These are phyloP conservation scores for Rotaria magnacalcarata DNA, from an alignment of 2,888 invertebrate species.

Conservation along the genomic window DNA sequence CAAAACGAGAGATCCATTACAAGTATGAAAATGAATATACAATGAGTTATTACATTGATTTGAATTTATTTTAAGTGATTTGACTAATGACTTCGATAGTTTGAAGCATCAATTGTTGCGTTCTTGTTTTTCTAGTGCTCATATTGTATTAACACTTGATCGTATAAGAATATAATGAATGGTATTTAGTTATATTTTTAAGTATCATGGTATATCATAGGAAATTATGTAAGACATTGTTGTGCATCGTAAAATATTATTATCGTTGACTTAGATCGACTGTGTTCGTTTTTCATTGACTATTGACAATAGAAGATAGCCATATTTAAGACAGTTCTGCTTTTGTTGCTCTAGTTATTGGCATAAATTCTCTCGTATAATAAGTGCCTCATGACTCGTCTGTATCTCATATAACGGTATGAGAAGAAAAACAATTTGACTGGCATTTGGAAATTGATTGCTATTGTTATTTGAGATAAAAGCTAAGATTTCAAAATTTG, in stretches of 20 bases:
- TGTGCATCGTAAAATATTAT: background rate
- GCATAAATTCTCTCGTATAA: background rate
- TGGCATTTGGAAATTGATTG: too few relatives aligned
- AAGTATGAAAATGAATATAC: background rate
- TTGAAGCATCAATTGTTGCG: background rate
- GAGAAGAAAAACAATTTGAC: too few relatives aligned
- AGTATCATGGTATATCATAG: background rate
- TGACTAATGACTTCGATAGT: background rate
- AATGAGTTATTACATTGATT: too few relatives aligned
- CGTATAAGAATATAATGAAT: background rate
- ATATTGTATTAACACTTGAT: background rate
- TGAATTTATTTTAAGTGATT: background rate
- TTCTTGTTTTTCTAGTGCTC: background rate
- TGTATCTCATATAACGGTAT: background rate
- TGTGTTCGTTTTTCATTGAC: background rate
- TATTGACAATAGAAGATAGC: background rate
- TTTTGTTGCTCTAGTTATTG: background rate
- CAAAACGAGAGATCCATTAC: background rate
- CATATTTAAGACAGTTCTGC: background rate
- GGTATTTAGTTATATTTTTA: background rate
- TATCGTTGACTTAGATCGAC: background rate
- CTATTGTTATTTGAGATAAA: too few relatives aligned
- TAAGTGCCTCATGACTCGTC: background rate
- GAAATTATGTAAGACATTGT: background rate
- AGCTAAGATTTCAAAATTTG: too few relatives aligned